Percentiles rank a stretch among this genome's conserved stretches.
These are phyloP conservation scores for Clavelina lepadiformis DNA, from an alignment of 23 tunicate genomes.

Conservation along the genomic window DNA sequence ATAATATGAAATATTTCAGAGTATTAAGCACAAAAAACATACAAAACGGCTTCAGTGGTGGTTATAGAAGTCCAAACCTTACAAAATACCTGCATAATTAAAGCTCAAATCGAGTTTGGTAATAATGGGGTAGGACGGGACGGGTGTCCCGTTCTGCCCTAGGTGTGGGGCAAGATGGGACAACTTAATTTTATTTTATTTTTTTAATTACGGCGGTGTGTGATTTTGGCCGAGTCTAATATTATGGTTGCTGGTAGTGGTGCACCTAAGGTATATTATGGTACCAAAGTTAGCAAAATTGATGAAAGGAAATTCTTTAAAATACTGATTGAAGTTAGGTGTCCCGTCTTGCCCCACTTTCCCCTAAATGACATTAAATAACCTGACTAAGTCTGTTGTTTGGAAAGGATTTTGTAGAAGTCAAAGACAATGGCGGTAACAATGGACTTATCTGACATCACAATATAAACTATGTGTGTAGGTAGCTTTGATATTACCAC, in stretches of 20 bases:
- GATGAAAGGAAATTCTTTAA: neutral
- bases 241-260: too few relatives aligned
- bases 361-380: slow-evolving; percentile 16
- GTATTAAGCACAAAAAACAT: neutral
- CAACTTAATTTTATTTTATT: too few relatives aligned
- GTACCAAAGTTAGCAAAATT: neutral
- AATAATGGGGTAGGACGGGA: slow-evolving; percentile 2
- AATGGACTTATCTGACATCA: too few relatives aligned
- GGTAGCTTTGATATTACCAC: too few relatives aligned
- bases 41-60: neutral
- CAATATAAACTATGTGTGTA: too few relatives aligned
- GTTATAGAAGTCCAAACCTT: neutral
- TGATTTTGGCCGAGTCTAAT: too few relatives aligned
- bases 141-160: slow-evolving; percentile 11
- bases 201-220: too few relatives aligned
- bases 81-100: neutral
- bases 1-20: neutral
- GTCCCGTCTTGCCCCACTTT: slow-evolving; percentile 16
- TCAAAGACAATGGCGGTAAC: too few relatives aligned
- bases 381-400: too few relatives aligned
- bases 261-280: too few relatives aligned
- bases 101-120: neutral
- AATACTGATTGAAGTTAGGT: neutral
- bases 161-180: slow-evolving; percentile 7
- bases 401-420: too few relatives aligned